Percentiles rank a stretch among this genome's conserved stretches.
Conservation (phyloP, 2,888 invertebrate species). For the Chironomus tentans region DNA sequence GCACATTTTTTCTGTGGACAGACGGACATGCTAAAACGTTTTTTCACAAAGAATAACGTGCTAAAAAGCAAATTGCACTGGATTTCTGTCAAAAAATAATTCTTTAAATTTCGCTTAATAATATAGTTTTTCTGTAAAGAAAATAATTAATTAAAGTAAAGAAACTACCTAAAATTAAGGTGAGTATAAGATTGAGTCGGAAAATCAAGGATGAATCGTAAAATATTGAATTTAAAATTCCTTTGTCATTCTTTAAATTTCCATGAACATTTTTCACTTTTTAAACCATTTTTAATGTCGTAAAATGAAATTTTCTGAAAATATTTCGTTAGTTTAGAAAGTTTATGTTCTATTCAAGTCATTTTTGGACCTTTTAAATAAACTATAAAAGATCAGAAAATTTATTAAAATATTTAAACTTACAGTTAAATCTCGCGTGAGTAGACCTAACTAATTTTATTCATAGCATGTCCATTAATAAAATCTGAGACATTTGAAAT, state of each 20-base stretch:
- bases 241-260: neutral
- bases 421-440: no score
- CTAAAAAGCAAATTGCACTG: neutral
- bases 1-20: neutral
- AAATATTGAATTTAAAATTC: neutral
- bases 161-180: neutral
- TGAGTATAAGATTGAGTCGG: neutral
- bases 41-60: no score
- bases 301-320: neutral
- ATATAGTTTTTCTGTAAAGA: neutral
- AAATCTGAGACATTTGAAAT: no score
- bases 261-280: neutral
- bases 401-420: no score
- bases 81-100: neutral
- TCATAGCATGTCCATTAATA: no score
- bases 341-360: no score
- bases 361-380: no score
- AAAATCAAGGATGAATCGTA: neutral
- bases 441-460: no score
- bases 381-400: no score
- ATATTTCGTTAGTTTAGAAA: neutral
- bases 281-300: neutral
- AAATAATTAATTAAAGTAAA: neutral
- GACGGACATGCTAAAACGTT: neutral
- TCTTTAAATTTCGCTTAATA: neutral